phyloP scores from a whole-genome alignment of 2,797 vertebrate genomes.

The Danio jaintianensis region DNA sequence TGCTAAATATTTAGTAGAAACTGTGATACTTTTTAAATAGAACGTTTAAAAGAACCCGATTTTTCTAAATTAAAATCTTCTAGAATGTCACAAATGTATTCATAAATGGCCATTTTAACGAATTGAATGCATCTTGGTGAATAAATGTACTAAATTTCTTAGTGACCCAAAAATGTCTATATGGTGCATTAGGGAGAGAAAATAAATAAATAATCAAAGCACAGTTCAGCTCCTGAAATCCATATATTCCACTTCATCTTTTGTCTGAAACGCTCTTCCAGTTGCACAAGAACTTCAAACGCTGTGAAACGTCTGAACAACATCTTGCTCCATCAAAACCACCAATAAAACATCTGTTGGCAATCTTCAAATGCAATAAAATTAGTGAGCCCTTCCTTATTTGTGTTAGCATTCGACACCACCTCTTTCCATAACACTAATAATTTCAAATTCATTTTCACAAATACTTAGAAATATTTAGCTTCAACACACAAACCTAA shows the following conservation, averaged over 20 bases:
- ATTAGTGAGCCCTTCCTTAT: slow-evolving; percentile 5
- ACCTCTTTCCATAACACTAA: not conserved
- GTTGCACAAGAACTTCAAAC: slow-evolving; percentile 14
- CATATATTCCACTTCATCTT: slow-evolving; percentile 20
- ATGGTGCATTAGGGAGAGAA: not conserved
- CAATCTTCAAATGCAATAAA: slow-evolving; percentile 18
- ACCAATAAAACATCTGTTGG: slow-evolving; percentile 25
- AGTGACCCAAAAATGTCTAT: not conserved
- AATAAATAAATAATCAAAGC: not conserved
- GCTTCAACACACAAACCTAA: not conserved
- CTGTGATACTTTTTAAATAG: not conserved
- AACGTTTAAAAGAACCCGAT: not conserved
- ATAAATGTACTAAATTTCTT: not conserved
- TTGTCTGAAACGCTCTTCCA: slow-evolving; percentile 7
- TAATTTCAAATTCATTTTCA: not conserved
- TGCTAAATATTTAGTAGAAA: not conserved
- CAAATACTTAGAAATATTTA: not conserved
- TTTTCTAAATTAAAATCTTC: not conserved
- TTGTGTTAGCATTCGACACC: not conserved
- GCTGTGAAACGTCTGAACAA: slow-evolving; percentile 20
- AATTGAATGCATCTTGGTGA: not conserved
- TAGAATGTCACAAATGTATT: not conserved
- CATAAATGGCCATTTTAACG: not conserved
- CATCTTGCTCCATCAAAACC: slow-evolving; percentile 12
- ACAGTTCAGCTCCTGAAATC: not conserved